A percentile compares a stretch with the other conserved stretches of the same genome.
Evolutionary conservation across 1,140 invertebrate genomes (phyloP).

Genomic region (Linepithema humile): DNA sequence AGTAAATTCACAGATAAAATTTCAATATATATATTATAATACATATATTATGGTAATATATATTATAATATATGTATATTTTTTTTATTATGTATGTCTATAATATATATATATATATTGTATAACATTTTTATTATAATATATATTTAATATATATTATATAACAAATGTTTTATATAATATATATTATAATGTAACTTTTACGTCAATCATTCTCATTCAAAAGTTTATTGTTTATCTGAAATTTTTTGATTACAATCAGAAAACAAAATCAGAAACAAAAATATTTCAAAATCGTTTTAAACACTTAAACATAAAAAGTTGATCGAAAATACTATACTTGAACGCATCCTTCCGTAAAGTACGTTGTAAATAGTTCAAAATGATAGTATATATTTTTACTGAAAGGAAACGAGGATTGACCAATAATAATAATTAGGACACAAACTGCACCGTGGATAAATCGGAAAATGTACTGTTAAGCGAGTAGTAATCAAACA

Average conservation of each 20-base stretch:
- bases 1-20: neutral
- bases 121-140: too few relatives aligned
- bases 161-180: too few relatives aligned
- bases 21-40: neutral
- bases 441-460: neutral
- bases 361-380: slow-evolving; percentile 63
- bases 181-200: too few relatives aligned
- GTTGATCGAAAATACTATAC: neutral
- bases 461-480: slow-evolving; percentile 47
- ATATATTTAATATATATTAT: too few relatives aligned
- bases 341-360: slow-evolving; percentile 24
- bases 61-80: too few relatives aligned
- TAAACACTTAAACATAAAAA: neutral
- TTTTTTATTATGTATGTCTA: too few relatives aligned
- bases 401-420: slow-evolving; percentile 69
- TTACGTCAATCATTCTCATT: too few relatives aligned
- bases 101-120: too few relatives aligned
- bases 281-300: neutral
- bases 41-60: too few relatives aligned
- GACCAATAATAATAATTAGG: slow-evolving; percentile 74
- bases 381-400: slow-evolving; percentile 76
- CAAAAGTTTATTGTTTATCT: neutral
- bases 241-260: neutral
- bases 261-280: neutral
- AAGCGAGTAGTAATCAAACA: slow-evolving; percentile 80